Percentiles rank a stretch among this genome's conserved stretches.
These are phyloP conservation scores for Myrmecobius fasciatus DNA, from an alignment of 2,113 vertebrate species.

Conservation along the genomic window DNA sequence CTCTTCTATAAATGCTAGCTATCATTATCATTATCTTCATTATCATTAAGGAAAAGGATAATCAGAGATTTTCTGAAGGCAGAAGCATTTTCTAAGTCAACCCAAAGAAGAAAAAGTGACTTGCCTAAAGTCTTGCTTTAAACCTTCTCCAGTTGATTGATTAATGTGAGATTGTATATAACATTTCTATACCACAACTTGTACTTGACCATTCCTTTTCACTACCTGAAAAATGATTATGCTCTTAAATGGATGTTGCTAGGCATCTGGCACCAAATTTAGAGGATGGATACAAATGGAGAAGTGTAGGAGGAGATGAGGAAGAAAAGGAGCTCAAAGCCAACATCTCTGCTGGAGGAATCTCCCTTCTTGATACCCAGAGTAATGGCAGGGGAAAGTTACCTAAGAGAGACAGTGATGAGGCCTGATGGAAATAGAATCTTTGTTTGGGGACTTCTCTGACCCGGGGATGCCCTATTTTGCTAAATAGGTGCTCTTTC, in stretches of 20 bases:
- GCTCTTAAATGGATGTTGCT: neutral
- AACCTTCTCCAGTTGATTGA: neutral
- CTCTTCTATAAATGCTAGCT: no score
- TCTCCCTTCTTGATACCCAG: conserved; percentile 1
- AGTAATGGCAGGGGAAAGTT: neutral
- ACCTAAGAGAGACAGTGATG: conserved; percentile 16
- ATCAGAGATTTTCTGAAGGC: neutral
- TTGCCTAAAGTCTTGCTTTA: neutral
- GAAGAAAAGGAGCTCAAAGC: neutral
- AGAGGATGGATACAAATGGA: neutral
- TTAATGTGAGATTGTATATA: neutral
- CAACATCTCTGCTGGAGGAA: conserved; percentile 12
- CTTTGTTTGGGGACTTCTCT: conserved; percentile 51
- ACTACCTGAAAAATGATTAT: neutral
- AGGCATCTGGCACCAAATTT: neutral
- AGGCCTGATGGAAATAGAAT: conserved; percentile 45
- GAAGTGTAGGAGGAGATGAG: neutral
- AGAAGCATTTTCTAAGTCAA: neutral
- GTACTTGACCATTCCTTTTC: neutral
- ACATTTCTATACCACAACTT: neutral
- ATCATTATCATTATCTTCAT: neutral
- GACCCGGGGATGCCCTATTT: conserved; percentile 57
- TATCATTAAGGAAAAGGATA: neutral
- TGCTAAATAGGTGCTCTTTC: conserved; percentile 41
- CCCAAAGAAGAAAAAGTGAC: neutral